phyloP scores from a whole-genome alignment of 2,113 vertebrate species.

The Elachura formosa region DNA sequence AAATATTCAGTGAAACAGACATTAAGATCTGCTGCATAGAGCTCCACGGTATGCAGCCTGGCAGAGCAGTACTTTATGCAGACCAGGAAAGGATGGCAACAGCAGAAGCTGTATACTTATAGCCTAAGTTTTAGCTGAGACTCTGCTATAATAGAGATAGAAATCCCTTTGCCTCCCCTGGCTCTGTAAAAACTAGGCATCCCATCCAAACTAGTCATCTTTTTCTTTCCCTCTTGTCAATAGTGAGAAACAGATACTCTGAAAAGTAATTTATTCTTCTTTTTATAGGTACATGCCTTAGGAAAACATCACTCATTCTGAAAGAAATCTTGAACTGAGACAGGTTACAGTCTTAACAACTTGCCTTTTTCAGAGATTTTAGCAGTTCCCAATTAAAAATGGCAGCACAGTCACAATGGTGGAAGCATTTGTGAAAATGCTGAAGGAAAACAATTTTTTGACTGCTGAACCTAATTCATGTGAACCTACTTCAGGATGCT shows the following conservation, averaged over 20 bases:
- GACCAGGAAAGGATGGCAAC: neutral
- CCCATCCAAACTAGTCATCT: neutral
- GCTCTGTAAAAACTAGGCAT: neutral
- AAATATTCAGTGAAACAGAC: neutral
- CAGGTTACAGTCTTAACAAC: neutral
- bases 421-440: neutral
- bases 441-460: neutral
- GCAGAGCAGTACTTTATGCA: neutral
- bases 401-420: neutral
- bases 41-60: accelerated
- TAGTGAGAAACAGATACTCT: neutral
- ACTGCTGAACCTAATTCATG: neutral
- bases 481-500: neutral
- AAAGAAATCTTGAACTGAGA: neutral
- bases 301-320: neutral
- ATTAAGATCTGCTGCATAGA: neutral
- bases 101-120: neutral
- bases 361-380: neutral
- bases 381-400: neutral
- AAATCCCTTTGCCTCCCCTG: neutral
- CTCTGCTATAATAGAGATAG: neutral
- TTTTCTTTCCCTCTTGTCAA: neutral
- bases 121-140: neutral
- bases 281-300: neutral
- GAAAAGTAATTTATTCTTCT: neutral